A percentile compares a stretch with the other conserved stretches of the same genome.
These are phyloP conservation scores for Archocentrus centrarchus DNA, from an alignment of 2,113 vertebrate genomes.

Conservation along the genomic window DNA sequence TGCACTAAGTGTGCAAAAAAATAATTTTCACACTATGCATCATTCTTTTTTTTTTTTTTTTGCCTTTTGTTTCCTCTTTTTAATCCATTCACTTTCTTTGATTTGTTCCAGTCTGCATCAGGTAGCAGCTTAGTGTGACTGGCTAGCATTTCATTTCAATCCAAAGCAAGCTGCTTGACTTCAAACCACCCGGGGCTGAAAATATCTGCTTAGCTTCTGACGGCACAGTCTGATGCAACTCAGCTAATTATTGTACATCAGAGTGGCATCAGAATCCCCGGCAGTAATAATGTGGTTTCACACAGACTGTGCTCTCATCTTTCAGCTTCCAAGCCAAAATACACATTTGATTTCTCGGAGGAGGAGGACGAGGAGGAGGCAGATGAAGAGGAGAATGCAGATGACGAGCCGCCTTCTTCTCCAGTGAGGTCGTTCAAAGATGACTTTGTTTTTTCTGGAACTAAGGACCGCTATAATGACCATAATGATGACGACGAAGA, in stretches of 20 bases:
- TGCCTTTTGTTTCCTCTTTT: neutral
- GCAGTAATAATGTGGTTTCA: neutral
- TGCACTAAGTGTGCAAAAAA: neutral
- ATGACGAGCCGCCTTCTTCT: constrained; percentile 85
- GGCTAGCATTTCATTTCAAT: constrained; percentile 10
- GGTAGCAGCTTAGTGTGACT: constrained; percentile 51
- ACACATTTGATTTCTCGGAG: constrained; percentile 98
- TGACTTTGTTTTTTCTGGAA: constrained; percentile 82
- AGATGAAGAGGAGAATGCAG: constrained; percentile 86
- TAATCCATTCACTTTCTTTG: neutral
- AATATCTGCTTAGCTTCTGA: constrained; percentile 16
- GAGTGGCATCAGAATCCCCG: neutral
- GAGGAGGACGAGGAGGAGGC: constrained; percentile 87
- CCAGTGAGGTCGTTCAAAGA: constrained; percentile 87
- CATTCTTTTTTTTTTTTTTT: neutral
- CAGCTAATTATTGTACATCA: neutral
- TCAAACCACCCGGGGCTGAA: neutral
- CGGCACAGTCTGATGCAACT: constrained; percentile 50
- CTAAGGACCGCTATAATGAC: constrained; percentile 54
- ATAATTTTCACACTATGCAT: neutral
- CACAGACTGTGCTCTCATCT: constrained; percentile 15
- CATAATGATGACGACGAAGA: constrained; percentile 78
- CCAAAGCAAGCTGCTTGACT: neutral
- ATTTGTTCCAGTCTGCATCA: constrained; percentile 66
- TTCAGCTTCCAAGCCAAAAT: constrained; percentile 94